Evolutionary conservation across 2,888 invertebrate genomes (phyloP), one percentile per base, ranked within the genome.

Genomic region (Eumacrocentrus americanus): DNA sequence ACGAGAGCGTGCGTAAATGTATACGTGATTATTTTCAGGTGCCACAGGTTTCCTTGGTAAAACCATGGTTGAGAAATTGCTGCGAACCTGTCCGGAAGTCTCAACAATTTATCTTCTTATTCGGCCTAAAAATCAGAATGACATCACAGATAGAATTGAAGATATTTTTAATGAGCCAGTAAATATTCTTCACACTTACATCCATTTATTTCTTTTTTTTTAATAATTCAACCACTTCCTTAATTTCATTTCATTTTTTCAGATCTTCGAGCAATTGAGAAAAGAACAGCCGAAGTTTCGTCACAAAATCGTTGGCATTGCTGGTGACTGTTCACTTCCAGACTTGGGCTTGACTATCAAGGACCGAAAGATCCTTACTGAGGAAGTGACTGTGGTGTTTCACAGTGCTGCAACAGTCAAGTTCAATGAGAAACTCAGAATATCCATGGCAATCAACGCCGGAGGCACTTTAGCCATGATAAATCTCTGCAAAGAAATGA

Each of bases 331-430:
- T 61, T 76, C 80, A n/a, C 68, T 80, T 58, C 83, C 83, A n/a
- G 82, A 83, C 61, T 74, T 88, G 38, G 87, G 86, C 29, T 72
- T 87, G 46, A 82, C 81, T 60, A 72, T 79, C 2, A 77, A 82
- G 18, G 85, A 87, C 70, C 84, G 84, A 65, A 73, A 80, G 42
- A 70, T 76, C 14, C 68, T 87, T 16, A 75, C 78, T 23, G 79
- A 84, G n/a, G 84, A 88, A 67, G 87, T 77, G 1, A 72, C 77
- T 1, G 74, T 89, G 50, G 86, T 92, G 9, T 87, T 92, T 76
- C 91, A 92, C 75, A 87, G 87, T 46, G 91, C 91, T 1, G 91
- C 91, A 1, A 91, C 91, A 0, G 88, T 91, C 16, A 84, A 87
- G 65, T 92, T 92, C 74, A 89, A 91, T 73, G 91, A 91, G 73